Percentiles rank a stretch among this genome's conserved stretches.
These are phyloP conservation scores for Euspilapteryx auroguttella DNA, from an alignment of 2,888 invertebrate genomes.

Conservation along the genomic window DNA sequence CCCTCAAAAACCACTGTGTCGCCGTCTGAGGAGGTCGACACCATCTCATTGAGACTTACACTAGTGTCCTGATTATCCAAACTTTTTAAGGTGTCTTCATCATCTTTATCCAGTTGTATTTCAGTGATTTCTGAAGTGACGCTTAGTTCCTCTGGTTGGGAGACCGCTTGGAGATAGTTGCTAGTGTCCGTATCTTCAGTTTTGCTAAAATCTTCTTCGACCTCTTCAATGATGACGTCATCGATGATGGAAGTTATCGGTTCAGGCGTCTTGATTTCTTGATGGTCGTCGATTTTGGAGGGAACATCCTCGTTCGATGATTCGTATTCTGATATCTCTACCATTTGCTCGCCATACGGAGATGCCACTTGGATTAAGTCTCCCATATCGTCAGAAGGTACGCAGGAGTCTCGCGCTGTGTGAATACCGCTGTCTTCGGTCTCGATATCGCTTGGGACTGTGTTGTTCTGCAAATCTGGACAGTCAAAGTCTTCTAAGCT, in stretches of 20 bases:
- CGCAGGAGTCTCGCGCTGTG: constrained; percentile 77
- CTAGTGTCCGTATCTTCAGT: constrained; percentile 42
- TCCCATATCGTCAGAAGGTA: constrained; percentile 73
- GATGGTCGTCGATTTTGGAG: constrained; percentile 4
- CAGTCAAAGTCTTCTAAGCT: constrained; percentile 66
- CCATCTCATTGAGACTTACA: constrained; percentile 56
- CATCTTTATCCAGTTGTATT: constrained; percentile 53
- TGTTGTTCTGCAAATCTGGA: constrained; percentile 61
- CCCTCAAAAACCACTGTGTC: constrained; percentile 57
- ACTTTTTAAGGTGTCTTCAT: constrained; percentile 55
- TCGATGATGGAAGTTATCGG: constrained; percentile 22
- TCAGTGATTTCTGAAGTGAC: constrained; percentile 46
- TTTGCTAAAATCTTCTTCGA: constrained; percentile 31
- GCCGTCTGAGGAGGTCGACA: constrained; percentile 44
- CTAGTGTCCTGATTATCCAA: constrained; percentile 57
- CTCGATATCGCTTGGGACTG: constrained; percentile 65
- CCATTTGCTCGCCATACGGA: constrained; percentile 44
- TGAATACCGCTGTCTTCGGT: constrained; percentile 81
- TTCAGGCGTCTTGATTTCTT: constrained; percentile 11
- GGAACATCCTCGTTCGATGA: constrained; percentile 43
- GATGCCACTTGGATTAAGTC: constrained; percentile 57
- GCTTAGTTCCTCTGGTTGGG: constrained; percentile 44
- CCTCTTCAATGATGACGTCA: constrained; percentile 47
- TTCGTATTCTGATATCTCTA: constrained; percentile 44
- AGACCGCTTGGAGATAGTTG: constrained; percentile 42